Conservation (phyloP, 2,113 vertebrate genomes). For the Eclectus roratus region DNA sequence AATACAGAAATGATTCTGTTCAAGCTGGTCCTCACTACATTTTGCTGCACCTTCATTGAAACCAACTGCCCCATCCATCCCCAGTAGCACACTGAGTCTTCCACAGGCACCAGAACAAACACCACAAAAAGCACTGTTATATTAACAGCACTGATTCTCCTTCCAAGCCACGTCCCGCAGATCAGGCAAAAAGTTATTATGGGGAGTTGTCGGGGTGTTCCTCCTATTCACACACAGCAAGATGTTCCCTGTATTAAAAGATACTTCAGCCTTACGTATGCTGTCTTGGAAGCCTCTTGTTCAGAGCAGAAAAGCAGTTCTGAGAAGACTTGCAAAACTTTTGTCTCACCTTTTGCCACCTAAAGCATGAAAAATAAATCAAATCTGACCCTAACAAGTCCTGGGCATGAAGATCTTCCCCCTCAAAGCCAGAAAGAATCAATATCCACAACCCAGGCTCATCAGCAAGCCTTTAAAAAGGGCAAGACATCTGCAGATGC, state of each 20-base stretch:
- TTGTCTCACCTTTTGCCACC: neutral
- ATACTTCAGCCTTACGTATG: neutral
- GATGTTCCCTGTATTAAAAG: neutral
- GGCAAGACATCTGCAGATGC: neutral
- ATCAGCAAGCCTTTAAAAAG: neutral
- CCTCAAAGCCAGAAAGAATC: neutral
- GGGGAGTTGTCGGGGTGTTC: neutral
- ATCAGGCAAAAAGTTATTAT: neutral
- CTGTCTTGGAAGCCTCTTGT: neutral
- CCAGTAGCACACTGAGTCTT: neutral
- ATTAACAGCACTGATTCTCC: neutral
- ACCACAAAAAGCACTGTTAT: neutral
- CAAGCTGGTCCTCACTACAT: accelerated
- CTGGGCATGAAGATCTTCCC: neutral
- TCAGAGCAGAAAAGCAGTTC: neutral
- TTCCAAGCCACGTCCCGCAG: neutral
- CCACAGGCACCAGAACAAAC: neutral
- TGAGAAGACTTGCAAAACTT: neutral
- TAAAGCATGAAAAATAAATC: neutral
- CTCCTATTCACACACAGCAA: neutral
- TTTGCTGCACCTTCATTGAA: neutral
- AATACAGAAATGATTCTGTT: accelerated
- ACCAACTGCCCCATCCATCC: neutral
- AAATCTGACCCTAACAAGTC: neutral
- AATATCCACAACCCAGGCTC: neutral